Evolutionary conservation across 2,888 invertebrate genomes (phyloP).

Genomic region (Halocaridina rubra): DNA sequence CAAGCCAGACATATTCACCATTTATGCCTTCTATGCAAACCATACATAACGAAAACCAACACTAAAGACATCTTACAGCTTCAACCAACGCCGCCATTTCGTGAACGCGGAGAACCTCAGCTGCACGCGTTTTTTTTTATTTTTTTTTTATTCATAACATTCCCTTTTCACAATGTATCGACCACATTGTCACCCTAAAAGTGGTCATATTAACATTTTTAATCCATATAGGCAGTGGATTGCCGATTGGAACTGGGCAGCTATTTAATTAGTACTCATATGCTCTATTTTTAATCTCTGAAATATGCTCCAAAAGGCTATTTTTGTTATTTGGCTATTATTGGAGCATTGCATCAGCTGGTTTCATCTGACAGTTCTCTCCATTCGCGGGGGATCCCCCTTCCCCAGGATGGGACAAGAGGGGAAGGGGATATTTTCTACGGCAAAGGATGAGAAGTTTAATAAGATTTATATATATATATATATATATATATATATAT

Average conservation of each 20-base stretch:
- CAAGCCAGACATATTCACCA: not conserved
- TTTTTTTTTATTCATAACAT: not conserved
- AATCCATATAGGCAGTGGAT: not conserved
- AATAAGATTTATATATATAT: no score
- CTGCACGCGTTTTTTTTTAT: no score
- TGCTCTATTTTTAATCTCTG: not conserved
- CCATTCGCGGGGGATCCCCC: no score
- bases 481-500: not conserved
- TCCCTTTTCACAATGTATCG: not conserved
- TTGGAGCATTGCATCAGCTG: conserved; percentile 45
- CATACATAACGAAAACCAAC: not conserved
- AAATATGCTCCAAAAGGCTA: not conserved
- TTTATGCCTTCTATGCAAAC: not conserved
- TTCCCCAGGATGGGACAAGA: no score
- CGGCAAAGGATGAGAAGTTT: no score
- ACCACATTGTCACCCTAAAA: not conserved
- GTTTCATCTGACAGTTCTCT: conserved; percentile 35
- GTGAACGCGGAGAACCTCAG: no score
- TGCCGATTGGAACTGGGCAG: not conserved
- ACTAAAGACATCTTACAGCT: not conserved
- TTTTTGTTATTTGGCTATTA: conserved; percentile 7
- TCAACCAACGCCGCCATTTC: conserved; percentile 42
- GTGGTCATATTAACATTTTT: not conserved
- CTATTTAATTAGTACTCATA: not conserved
- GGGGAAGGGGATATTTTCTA: no score